Evolutionary conservation across 53 echinoderm and acorn worm genomes (phyloP), one percentile per base, ranked within the genome.

Genomic region (Temnopleurus reevesii): DNA sequence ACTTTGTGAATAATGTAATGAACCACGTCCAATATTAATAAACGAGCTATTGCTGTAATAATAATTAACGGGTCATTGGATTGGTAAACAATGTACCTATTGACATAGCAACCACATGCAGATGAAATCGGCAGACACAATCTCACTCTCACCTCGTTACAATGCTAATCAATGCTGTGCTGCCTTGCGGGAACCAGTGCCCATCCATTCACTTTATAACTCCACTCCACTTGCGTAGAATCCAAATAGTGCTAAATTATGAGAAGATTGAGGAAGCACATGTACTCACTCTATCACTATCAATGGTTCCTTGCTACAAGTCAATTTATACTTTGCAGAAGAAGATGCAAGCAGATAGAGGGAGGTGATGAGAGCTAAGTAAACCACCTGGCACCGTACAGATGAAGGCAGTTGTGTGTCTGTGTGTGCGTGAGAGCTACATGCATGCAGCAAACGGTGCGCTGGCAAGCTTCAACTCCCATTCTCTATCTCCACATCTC

Each of bases 211-310:
- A 35, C 2, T 7, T 45, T 51, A 15, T 51, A 51, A 8, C 53
- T 51, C 9, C 53, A 12, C 46, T 24, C 46, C 26, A 8, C 45
- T 28, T 17, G 77, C 26, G 27, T 79, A 79, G 18, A 41, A 79
- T 79, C 79, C 79, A 79, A 49, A 71, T 41, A 27, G 79, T 79
- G 49, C 49, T 28, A 49, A 49, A 47, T 79, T 79, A 79, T 79
- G 79, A 27, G 46, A 47, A 79, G 79, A 46, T 47, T 47, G 26
- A 79, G 49, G 46, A 79, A 79, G 79, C 79, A 79, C 79, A 79
- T 79, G 79, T 79, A 79, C 79, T 79, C 29, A 76, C 76, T 76
- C 76, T 76, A n/a, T 44, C 76, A 79, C 79, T 49, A 49, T 79
- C 79, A 79, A 79, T 79, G 79, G 79, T 49, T 79, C 79, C 51